Base-by-base conservation (phyloP, 1,140 invertebrate species). In the Trichoplusia ni region DNA sequence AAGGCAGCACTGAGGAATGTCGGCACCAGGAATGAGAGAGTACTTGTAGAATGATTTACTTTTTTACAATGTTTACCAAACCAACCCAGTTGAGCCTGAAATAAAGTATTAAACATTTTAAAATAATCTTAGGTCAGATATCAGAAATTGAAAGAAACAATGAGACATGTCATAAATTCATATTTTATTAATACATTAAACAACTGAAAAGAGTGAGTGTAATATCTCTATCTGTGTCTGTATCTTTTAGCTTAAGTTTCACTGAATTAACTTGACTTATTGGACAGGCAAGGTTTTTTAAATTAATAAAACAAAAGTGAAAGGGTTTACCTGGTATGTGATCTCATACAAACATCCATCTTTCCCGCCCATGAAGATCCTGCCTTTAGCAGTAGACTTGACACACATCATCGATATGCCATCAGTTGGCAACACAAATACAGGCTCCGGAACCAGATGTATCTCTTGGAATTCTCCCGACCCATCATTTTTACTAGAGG, bases 321-420 rank as follows among this genome's bases (percentile, higher is more conserved):
- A 14, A 29, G 4, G 33, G 19, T n/a, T 40, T 91, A 96, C 96
- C 92, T 98, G 96, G 92, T 99, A 99, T 74, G 93, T 93, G 72
- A 99, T 94, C 94, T 99, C 99, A 93, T 97, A 99, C 0, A 99
- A 88, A 73, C 95, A 96, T 8, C 98, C 98, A 92, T 99, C 98
- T 89, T 95, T 96, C 31, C 96, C 97, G 18, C 98, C 98, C 78
- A 99, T 93, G 86, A 99, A 99, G 73, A 99, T 97, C 70, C 99
- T 92, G 0, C 98, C 98, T 82, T 93, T 94, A 18, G 92, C 92
- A 0, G 96, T 96, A 25, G 97, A 95, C 42, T 93, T 92, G 53
- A 99, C 95, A 53, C 94, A 95, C 60, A 95, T 94, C 64, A 99
- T 95, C 58, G 95, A 94, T 11, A 96, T 93, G 69, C 97, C 98